A percentile compares a stretch with the other conserved stretches of the same genome.
phyloP scores from a whole-genome alignment of 1,140 invertebrate genomes.

The Meloidogyne hapla region DNA sequence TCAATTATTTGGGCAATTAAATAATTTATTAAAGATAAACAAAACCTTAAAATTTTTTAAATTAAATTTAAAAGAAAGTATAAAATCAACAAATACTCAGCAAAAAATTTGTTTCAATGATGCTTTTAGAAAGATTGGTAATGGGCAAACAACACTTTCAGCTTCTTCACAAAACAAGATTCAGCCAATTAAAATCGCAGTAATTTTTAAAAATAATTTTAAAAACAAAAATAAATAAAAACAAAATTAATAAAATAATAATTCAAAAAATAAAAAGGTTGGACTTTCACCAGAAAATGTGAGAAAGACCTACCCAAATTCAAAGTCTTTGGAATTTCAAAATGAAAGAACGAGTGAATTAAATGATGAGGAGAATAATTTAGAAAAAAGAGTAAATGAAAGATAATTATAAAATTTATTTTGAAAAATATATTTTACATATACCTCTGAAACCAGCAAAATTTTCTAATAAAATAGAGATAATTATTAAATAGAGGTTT shows the following conservation, averaged over 20 bases:
- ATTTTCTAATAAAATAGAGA: too few relatives aligned
- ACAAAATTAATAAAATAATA: too few relatives aligned
- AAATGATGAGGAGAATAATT: neutral
- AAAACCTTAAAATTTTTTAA: too few relatives aligned
- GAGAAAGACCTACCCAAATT: neutral
- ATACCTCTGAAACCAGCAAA: too few relatives aligned
- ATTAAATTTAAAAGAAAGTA: constrained; percentile 15
- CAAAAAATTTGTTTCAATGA: constrained; percentile 24
- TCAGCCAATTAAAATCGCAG: constrained; percentile 23
- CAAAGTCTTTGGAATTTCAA: neutral
- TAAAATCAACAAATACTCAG: neutral
- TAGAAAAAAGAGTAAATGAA: neutral
- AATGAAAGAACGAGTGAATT: neutral
- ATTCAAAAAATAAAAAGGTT: neutral
- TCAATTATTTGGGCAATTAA: too few relatives aligned
- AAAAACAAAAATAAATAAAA: too few relatives aligned
- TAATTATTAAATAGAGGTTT: too few relatives aligned
- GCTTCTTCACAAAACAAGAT: neutral
- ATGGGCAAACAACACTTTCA: neutral
- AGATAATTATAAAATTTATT: too few relatives aligned
- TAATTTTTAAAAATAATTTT: constrained; percentile 5
- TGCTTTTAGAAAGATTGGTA: neutral
- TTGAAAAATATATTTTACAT: too few relatives aligned
- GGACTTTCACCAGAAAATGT: neutral
- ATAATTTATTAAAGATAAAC: too few relatives aligned